Conservation (phyloP, 2,113 vertebrate genomes). For the Corythaixoides concolor region DNA sequence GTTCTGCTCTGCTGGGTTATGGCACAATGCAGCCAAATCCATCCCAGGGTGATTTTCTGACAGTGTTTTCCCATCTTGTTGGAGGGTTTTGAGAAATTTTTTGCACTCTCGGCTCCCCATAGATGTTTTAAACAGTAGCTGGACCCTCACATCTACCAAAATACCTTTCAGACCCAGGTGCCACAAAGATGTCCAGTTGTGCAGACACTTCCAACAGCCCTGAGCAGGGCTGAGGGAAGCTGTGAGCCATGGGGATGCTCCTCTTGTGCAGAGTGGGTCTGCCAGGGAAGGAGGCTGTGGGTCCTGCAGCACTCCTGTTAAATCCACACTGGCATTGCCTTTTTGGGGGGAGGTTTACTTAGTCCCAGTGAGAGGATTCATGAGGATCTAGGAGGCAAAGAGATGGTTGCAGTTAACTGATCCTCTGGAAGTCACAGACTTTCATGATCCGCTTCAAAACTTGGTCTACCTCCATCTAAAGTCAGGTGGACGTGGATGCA, state of each 20-base stretch:
- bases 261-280: not conserved
- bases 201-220: not conserved
- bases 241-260: not conserved
- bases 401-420: fast-evolving
- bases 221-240: not conserved
- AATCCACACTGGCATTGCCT: not conserved
- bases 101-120: not conserved
- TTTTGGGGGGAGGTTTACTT: not conserved
- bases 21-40: not conserved
- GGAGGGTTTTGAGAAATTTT: not conserved
- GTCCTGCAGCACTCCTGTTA: not conserved
- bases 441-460: not conserved
- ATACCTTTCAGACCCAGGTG: not conserved
- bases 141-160: not conserved
- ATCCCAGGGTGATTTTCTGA: not conserved
- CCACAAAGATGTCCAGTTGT: fast-evolving
- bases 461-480: not conserved
- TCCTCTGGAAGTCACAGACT: not conserved
- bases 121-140: not conserved
- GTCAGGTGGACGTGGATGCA: not conserved
- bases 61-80: not conserved
- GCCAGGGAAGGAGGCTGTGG: not conserved
- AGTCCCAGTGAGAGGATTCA: not conserved
- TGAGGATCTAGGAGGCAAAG: not conserved
- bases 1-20: not conserved